These are phyloP conservation scores for Suricata suricatta DNA, from an alignment of 2,113 vertebrate species.

Conservation along the genomic window DNA sequence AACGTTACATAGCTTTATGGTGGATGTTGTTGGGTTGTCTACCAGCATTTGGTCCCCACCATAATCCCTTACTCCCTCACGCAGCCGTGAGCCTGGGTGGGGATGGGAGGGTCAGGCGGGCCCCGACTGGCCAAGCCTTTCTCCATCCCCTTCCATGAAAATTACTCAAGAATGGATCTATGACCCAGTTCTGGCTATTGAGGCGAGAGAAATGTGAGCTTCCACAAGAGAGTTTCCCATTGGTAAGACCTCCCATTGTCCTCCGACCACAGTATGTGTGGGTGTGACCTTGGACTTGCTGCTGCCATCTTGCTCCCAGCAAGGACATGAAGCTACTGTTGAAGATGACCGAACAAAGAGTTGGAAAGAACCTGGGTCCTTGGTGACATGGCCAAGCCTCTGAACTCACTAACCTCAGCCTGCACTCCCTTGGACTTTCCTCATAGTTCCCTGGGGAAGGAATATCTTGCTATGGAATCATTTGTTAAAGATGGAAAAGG, in stretches of 20 bases:
- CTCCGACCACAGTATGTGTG: accelerated
- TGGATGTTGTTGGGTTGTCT: not conserved
- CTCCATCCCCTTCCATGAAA: no score
- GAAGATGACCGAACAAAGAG: not conserved
- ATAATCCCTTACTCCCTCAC: accelerated
- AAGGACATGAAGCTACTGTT: not conserved
- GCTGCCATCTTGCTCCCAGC: not conserved
- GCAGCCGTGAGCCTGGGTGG: not conserved
- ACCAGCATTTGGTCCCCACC: not conserved
- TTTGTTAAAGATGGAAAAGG: not conserved
- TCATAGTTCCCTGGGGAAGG: not conserved
- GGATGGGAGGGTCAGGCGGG: accelerated
- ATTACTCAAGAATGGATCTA: not conserved
- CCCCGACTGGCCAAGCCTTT: not conserved
- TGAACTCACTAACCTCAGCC: not conserved
- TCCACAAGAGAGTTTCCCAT: not conserved
- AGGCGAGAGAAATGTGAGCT: not conserved
- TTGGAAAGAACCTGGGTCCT: not conserved
- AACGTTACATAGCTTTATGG: not conserved
- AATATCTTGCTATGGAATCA: not conserved
- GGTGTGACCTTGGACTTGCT: not conserved
- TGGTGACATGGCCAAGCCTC: not conserved
- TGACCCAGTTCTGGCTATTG: not conserved
- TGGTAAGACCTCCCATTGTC: not conserved
- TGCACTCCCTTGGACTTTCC: no score